Percentiles rank a stretch among this genome's conserved stretches.
phyloP scores from a whole-genome alignment of 2,113 vertebrate genomes.

The Sylvilagus bachmani region DNA sequence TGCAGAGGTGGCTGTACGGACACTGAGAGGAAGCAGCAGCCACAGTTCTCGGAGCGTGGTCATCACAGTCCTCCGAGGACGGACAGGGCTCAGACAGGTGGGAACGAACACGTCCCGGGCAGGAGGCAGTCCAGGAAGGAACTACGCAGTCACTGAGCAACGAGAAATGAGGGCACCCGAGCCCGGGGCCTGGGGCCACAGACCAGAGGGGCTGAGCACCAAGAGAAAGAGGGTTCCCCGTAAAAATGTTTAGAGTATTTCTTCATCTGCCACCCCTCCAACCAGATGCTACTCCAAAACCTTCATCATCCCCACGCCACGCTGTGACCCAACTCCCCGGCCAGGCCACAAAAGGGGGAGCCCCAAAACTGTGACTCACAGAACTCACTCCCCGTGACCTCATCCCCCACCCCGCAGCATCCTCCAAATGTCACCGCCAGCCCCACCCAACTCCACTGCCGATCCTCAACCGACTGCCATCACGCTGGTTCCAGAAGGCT shows the following conservation, averaged over 20 bases:
- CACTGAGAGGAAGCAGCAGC: background rate
- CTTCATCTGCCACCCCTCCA: background rate
- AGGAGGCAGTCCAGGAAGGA: background rate
- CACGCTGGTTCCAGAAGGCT: background rate
- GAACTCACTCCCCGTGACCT: background rate
- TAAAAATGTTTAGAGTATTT: background rate
- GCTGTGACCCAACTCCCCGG: background rate
- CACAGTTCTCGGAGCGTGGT: background rate
- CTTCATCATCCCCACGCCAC: background rate
- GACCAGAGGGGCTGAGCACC: background rate
- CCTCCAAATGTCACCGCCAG: background rate
- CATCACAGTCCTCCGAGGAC: background rate
- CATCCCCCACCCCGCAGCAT: background rate
- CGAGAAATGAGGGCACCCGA: background rate
- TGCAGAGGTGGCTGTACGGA: background rate
- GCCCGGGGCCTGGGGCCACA: accelerated
- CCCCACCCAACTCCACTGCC: background rate
- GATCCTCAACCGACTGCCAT: background rate
- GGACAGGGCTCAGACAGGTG: background rate
- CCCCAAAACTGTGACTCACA: background rate
- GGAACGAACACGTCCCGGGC: too few relatives aligned
- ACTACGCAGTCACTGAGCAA: background rate
- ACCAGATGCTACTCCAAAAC: background rate
- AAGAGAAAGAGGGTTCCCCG: background rate
- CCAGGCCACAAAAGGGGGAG: background rate